A percentile compares a stretch with the other conserved stretches of the same genome.
Evolutionary conservation across 2,797 vertebrate genomes (phyloP).

Genomic region (Masticophis lateralis): DNA sequence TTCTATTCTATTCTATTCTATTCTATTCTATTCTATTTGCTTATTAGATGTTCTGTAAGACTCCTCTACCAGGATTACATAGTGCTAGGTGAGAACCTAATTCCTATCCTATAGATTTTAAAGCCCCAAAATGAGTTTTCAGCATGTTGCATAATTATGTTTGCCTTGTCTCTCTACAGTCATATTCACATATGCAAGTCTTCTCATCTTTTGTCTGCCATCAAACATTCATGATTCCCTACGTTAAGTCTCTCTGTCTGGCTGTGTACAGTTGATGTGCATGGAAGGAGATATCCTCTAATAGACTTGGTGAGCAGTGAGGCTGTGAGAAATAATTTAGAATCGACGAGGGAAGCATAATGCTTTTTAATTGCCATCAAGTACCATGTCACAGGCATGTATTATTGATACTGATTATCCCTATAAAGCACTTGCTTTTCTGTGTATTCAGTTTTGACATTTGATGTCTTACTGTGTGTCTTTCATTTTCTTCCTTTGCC

Average conservation of each 20-base stretch:
- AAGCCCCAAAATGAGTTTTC: constrained; percentile 41
- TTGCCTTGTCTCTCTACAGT: constrained; percentile 35
- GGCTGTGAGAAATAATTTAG: constrained; percentile 65
- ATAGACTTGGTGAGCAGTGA: constrained; percentile 52
- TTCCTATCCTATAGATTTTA: neutral
- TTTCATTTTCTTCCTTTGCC: neutral
- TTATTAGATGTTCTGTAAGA: neutral
- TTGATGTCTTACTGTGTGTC: neutral
- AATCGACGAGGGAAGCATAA: constrained; percentile 62
- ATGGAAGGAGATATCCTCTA: constrained; percentile 44
- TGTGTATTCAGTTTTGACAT: fast-evolving
- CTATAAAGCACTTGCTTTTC: constrained; percentile 42
- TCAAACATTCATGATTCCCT: constrained; percentile 65
- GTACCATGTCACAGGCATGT: constrained; percentile 61
- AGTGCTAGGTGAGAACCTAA: neutral
- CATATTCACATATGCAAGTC: constrained; percentile 43
- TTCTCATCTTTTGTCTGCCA: constrained; percentile 58
- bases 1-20: neutral
- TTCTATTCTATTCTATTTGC: neutral
- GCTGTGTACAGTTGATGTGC: constrained; percentile 38
- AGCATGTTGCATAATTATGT: constrained; percentile 53
- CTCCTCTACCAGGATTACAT: neutral
- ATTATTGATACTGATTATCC: constrained; percentile 70
- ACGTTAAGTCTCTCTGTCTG: constrained; percentile 36
- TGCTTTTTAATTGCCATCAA: constrained; percentile 73